phyloP scores from a whole-genome alignment of 37 sponge, comb jelly and placozoan species.

The Theonella swinhoei region DNA sequence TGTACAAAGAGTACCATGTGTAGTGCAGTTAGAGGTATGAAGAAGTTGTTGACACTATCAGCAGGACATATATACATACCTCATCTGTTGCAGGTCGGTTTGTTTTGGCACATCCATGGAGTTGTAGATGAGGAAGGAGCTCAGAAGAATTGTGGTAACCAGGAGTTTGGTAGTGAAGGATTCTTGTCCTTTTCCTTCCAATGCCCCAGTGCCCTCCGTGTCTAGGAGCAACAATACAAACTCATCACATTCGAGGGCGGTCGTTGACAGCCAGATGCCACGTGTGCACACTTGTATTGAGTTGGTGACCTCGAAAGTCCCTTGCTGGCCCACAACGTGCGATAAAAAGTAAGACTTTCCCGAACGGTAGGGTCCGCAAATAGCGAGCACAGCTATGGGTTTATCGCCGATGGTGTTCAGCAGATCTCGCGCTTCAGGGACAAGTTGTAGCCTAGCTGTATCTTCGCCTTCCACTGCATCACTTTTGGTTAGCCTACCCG shows the following conservation, averaged over 20 bases:
- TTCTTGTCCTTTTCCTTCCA: neutral
- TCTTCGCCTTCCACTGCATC: too few species aligned
- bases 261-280: slow-evolving; percentile 45
- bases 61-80: too few species aligned
- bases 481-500: too few species aligned
- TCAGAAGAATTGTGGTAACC: slow-evolving; percentile 17
- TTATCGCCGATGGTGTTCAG: slow-evolving; percentile 15
- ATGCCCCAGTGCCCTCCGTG: slow-evolving; percentile 37
- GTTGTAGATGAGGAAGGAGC: slow-evolving; percentile 48
- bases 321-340: neutral
- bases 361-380: slow-evolving; percentile 51
- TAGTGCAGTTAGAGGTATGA: too few species aligned
- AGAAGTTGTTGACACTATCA: too few species aligned
- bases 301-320: slow-evolving; percentile 29
- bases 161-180: slow-evolving; percentile 6
- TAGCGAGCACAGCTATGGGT: slow-evolving; percentile 40
- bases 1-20: too few species aligned
- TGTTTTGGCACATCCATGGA: slow-evolving; percentile 7
- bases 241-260: slow-evolving; percentile 40
- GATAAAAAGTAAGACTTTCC: slow-evolving; percentile 56
- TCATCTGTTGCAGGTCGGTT: slow-evolving; percentile 27
- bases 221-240: slow-evolving; percentile 25
- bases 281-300: slow-evolving; percentile 21
- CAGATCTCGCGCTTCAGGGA: slow-evolving; percentile 5
- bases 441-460: neutral